Evolutionary conservation across 1,140 invertebrate species (phyloP).

Genomic region (Lineus longissimus): DNA sequence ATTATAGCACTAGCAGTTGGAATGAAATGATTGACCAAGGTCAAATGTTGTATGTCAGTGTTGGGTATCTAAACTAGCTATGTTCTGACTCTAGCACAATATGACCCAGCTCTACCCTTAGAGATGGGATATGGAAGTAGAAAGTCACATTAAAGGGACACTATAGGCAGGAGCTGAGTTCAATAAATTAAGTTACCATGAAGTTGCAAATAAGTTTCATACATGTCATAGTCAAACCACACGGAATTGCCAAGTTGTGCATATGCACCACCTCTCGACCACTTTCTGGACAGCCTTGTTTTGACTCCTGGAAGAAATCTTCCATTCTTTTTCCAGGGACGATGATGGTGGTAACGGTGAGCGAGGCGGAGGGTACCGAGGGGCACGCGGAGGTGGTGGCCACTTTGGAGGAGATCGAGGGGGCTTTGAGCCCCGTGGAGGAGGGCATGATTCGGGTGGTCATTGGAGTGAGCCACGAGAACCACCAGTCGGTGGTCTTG

Average conservation of each 20-base stretch:
- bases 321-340: conserved; percentile 32
- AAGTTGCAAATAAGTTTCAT: not conserved
- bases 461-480: conserved; percentile 21
- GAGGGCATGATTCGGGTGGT: not conserved
- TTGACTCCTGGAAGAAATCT: conserved; percentile 32
- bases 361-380: not conserved
- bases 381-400: conserved; percentile 7
- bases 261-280: not conserved
- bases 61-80: no score
- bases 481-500: conserved; percentile 9
- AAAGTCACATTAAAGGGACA: no score
- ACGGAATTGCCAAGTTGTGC: not conserved
- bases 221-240: not conserved
- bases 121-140: no score
- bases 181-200: not conserved
- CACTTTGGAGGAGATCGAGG: conserved; percentile 38
- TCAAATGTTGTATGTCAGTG: no score
- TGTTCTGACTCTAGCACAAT: no score
- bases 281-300: not conserved
- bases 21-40: no score
- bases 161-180: no score
- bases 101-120: no score
- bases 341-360: conserved; percentile 27
- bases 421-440: conserved; percentile 32
- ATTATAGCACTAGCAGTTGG: no score